Conservation (phyloP, 2,113 vertebrate species). For the Epinephelus fuscoguttatus region DNA sequence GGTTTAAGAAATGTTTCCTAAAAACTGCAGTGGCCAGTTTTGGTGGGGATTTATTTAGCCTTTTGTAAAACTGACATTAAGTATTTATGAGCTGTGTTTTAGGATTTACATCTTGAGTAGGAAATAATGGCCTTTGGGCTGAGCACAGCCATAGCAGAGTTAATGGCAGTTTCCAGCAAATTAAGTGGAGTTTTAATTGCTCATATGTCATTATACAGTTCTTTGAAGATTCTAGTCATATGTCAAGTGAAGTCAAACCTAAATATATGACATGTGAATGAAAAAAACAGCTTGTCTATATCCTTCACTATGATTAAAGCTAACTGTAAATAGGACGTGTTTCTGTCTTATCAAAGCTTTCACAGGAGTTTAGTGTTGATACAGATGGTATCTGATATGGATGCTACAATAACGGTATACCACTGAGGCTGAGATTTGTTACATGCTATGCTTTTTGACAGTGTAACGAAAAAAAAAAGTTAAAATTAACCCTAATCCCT, state of each 20-base stretch:
- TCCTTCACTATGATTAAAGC: too few relatives aligned
- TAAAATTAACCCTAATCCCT: slow-evolving; percentile 43
- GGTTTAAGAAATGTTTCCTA: neutral
- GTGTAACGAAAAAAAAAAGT: slow-evolving; percentile 15
- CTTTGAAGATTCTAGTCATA: neutral
- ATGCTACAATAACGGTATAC: neutral
- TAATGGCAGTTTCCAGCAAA: neutral
- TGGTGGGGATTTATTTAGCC: too few relatives aligned
- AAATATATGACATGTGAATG: neutral
- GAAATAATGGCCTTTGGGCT: too few relatives aligned
- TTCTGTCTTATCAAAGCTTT: slow-evolving; percentile 22
- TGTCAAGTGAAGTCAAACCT: neutral
- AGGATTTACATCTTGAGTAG: too few relatives aligned
- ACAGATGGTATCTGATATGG: slow-evolving; percentile 15
- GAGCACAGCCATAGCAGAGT: neutral
- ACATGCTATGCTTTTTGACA: slow-evolving; percentile 17
- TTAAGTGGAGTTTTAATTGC: neutral
- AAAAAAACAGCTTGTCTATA: neutral
- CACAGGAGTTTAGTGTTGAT: slow-evolving; percentile 11
- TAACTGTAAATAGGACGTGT: neutral
- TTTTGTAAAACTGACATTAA: too few relatives aligned
- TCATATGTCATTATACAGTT: neutral
- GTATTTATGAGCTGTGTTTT: too few relatives aligned
- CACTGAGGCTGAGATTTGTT: slow-evolving; percentile 1
- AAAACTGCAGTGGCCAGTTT: too few relatives aligned